phyloP scores from a whole-genome alignment of 2,113 vertebrate genomes.

The Conger conger region DNA sequence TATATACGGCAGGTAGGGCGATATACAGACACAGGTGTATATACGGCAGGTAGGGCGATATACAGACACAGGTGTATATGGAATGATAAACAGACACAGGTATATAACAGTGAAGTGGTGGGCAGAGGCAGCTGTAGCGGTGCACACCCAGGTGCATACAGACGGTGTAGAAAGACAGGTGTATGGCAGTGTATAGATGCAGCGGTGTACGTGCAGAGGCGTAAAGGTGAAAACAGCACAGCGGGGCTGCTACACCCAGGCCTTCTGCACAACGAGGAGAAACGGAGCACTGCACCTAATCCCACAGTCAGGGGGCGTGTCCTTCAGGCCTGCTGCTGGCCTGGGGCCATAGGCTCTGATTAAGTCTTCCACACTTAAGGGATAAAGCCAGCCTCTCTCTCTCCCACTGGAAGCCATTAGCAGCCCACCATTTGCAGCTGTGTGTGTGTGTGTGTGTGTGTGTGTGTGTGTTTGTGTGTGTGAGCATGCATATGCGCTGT shows the following conservation, averaged over 20 bases:
- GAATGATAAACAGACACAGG: no score
- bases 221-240: not conserved
- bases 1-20: no score
- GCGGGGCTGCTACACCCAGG: not conserved
- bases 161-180: not conserved
- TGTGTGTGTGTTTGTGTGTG: constrained; percentile 32
- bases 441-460: constrained; percentile 19
- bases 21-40: no score
- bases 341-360: constrained; percentile 56
- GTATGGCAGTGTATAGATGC: not conserved
- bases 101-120: no score
- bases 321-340: constrained; percentile 44
- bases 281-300: not conserved
- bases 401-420: constrained; percentile 60
- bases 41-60: no score
- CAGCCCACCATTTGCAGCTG: constrained; percentile 41
- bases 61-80: no score
- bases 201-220: not conserved
- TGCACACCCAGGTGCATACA: no score
- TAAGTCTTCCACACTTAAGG: constrained; percentile 59
- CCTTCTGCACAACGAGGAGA: not conserved
- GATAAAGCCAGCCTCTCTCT: constrained; percentile 51
- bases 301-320: constrained; percentile 25
- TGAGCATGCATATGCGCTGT: not conserved
- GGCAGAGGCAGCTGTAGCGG: no score